Evolutionary conservation across 2,113 vertebrate genomes (phyloP).

Genomic region (Fukomys damarensis): DNA sequence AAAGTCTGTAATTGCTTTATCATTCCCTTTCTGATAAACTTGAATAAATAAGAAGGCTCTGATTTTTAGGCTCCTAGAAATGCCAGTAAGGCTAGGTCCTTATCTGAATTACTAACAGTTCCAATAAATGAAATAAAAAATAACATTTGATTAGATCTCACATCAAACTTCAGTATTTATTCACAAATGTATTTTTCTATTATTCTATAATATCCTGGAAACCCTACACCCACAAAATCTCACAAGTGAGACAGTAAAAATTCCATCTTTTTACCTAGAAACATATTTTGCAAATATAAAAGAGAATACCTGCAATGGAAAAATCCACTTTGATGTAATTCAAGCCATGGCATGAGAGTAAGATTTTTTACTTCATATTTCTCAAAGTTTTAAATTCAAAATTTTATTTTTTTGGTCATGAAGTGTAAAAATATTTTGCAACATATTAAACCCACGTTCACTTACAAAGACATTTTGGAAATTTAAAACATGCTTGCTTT

Average conservation of each 20-base stretch:
- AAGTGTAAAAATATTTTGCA: not conserved
- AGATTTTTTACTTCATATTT: not conserved
- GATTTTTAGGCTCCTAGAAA: not conserved
- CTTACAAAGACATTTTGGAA: not conserved
- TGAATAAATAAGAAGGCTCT: not conserved
- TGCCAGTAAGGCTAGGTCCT: not conserved
- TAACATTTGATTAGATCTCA: not conserved
- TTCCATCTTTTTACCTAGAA: not conserved
- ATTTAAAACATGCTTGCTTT: not conserved
- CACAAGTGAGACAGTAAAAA: conserved; percentile 22
- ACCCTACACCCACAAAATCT: not conserved
- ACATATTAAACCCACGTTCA: not conserved
- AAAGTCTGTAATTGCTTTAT: not conserved
- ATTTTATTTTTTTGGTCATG: conserved; percentile 3
- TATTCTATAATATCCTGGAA: not conserved
- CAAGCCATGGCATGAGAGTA: not conserved
- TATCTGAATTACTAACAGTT: not conserved
- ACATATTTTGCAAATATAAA: not conserved
- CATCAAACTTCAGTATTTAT: not conserved
- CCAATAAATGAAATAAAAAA: not conserved
- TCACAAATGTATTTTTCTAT: not conserved
- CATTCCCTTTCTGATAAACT: not conserved
- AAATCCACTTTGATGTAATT: not conserved
- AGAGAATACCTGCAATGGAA: not conserved
- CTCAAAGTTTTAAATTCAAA: not conserved